Evolutionary conservation across 2,797 vertebrate genomes (phyloP).

Genomic region (Microctenopoma stevenorrisi): DNA sequence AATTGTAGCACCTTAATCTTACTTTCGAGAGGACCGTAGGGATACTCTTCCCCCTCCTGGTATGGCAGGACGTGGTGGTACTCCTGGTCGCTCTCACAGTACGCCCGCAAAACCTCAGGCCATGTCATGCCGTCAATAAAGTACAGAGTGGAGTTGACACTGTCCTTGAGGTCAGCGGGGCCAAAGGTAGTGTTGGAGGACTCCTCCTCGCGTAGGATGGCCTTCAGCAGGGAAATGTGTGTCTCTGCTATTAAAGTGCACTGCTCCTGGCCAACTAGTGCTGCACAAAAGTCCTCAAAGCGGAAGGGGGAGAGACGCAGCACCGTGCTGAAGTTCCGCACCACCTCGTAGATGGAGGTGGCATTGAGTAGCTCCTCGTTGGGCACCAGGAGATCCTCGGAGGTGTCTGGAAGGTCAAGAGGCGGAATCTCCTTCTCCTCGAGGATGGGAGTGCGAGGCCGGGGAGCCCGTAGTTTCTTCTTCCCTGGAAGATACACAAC

Average conservation of each 20-base stretch:
- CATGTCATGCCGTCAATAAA: slow-evolving; percentile 99
- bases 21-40: slow-evolving; percentile 92
- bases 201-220: slow-evolving; percentile 96
- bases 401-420: slow-evolving; percentile 92
- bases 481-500: slow-evolving; percentile 81
- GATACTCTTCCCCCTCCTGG: slow-evolving; percentile 94
- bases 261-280: slow-evolving; percentile 95
- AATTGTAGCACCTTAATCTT: slow-evolving; percentile 98
- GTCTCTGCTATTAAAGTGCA: slow-evolving; percentile 97
- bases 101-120: slow-evolving; percentile 97
- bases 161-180: slow-evolving; percentile 97
- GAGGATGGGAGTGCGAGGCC: slow-evolving; percentile 92
- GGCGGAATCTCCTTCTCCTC: slow-evolving; percentile 95
- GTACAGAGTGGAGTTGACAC: slow-evolving; percentile 96
- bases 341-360: slow-evolving; percentile 94
- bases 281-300: slow-evolving; percentile 98
- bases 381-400: slow-evolving; percentile 96
- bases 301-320: slow-evolving; percentile 96
- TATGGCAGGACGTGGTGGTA: slow-evolving; percentile 93
- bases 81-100: slow-evolving; percentile 97
- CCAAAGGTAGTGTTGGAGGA: slow-evolving; percentile 98
- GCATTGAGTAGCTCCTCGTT: slow-evolving; percentile 93
- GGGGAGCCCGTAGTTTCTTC: slow-evolving; percentile 87
- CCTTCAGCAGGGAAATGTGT: slow-evolving; percentile 94
- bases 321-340: slow-evolving; percentile 96